Percentiles rank a stretch among this genome's conserved stretches.
phyloP scores from a whole-genome alignment of 2,113 vertebrate species.

The Neogale vison region DNA sequence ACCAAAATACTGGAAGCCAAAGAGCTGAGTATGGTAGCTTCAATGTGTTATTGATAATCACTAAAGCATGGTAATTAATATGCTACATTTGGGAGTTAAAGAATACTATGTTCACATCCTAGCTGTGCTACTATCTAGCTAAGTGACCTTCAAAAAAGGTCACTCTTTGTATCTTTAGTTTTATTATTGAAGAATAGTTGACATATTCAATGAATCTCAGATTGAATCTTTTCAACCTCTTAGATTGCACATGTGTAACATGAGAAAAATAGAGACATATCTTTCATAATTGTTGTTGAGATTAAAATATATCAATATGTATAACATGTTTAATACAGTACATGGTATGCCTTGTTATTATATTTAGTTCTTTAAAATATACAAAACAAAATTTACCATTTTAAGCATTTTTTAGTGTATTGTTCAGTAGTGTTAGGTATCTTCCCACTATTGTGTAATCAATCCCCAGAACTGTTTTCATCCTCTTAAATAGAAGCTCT shows the following conservation, averaged over 20 bases:
- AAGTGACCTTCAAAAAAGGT: not conserved
- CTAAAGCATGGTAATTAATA: not conserved
- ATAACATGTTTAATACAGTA: not conserved
- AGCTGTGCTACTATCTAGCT: not conserved
- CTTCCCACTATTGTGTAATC: not conserved
- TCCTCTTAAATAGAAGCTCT: not conserved
- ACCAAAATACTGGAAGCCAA: not conserved
- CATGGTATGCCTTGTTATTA: not conserved
- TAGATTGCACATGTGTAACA: not conserved
- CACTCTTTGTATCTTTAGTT: not conserved
- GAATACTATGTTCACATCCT: not conserved
- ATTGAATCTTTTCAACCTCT: not conserved
- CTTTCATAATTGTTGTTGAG: not conserved
- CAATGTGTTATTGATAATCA: not conserved
- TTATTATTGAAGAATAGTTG: not conserved
- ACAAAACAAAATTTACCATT: not conserved
- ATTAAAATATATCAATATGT: not conserved
- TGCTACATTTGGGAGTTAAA: not conserved
- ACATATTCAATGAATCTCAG: not conserved
- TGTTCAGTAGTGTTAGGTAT: not conserved
- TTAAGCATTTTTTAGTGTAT: not conserved
- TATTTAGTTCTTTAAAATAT: not conserved
- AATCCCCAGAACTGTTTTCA: not conserved
- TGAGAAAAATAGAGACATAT: not conserved
- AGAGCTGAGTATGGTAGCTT: not conserved